Base-by-base conservation (phyloP, 2,888 invertebrate genomes). In the Troides oblongomaculatus region DNA sequence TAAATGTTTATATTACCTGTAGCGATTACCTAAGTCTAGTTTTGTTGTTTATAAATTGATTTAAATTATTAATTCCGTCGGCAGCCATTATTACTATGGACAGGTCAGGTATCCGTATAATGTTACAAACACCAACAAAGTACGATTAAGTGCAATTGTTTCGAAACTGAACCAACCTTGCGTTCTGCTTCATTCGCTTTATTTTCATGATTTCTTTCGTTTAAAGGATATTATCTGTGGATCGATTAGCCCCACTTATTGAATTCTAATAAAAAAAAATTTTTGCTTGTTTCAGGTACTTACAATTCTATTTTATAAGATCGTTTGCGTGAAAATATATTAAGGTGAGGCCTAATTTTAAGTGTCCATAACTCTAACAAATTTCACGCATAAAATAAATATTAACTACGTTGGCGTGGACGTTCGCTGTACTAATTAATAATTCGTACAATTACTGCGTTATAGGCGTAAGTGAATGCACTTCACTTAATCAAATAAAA, bases 241-340 rank as follows among this genome's bases (percentile, higher is more conserved):
- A 39, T 30, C 30, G 30, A 30, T 30, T 30, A 46, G 2, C 10
- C 8, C 14, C 14, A 12, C 12, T 73, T 74, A 59, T 57, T 70
- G 53, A 70, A 69, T 68, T 57, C 50, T 71, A 50, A 64, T 63
- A 70, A 63, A 10, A 8, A 65, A 25, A 56, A 50, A 10, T 69
- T 66, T 72, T 74, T 71, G 65, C 79, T 89, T 88, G 89, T 91
- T 91, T 80, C 92, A 91, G 91, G 91, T 91, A 76, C 70, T 69
- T 71, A 53, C 50, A 69, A 56, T 76, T 77, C 73, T 75, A 71
- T 74, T 75, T 75, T 74, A 71, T 72, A 74, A 62, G 73, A 67
- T 74, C 75, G 75, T 80, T 74, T 76, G 75, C 80, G 81, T 79
- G 79, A 74, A 78, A 79, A 80, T 75, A 81, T 82, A 66, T 80